Conservation (phyloP, 2,888 invertebrate genomes). For the Eueremaeus valkanovi region DNA sequence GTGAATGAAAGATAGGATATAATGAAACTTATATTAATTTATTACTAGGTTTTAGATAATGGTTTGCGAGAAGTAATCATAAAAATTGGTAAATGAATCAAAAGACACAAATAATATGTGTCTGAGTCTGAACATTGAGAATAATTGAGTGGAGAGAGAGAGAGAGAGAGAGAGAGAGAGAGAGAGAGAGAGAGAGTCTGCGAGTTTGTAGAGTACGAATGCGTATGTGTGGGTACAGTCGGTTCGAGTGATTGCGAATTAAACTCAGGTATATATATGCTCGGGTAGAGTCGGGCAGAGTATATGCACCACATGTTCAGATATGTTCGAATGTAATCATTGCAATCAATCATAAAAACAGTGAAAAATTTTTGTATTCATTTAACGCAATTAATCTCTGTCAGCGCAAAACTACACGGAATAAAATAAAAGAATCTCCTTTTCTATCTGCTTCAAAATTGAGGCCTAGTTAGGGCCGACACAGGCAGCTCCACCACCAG, state of each 20-base stretch:
- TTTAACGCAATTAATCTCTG: conserved; percentile 31
- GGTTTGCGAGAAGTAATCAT: neutral
- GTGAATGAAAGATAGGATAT: neutral
- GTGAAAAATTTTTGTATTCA: conserved; percentile 30
- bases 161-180: neutral
- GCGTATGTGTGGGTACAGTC: conserved; percentile 4
- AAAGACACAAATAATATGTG: too few relatives aligned
- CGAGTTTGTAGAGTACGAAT: neutral
- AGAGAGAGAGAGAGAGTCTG: neutral
- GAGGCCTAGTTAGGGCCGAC: conserved; percentile 27
- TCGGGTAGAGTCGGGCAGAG: too few relatives aligned
- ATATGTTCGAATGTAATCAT: conserved; percentile 25
- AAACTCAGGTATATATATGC: neutral
- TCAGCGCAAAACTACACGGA: conserved; percentile 25
- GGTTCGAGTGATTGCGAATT: neutral
- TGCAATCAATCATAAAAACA: conserved; percentile 32
- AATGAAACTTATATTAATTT: conserved; percentile 28
- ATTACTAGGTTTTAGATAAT: conserved; percentile 4
- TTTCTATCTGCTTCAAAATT: conserved; percentile 8
- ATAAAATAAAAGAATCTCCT: conserved; percentile 21
- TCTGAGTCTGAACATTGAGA: neutral
- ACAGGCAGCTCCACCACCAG: neutral
- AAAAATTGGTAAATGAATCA: neutral
- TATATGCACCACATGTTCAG: conserved; percentile 30
- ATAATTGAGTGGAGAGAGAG: neutral